phyloP scores from a whole-genome alignment of 2,888 invertebrate genomes.

The Formica aserva region DNA sequence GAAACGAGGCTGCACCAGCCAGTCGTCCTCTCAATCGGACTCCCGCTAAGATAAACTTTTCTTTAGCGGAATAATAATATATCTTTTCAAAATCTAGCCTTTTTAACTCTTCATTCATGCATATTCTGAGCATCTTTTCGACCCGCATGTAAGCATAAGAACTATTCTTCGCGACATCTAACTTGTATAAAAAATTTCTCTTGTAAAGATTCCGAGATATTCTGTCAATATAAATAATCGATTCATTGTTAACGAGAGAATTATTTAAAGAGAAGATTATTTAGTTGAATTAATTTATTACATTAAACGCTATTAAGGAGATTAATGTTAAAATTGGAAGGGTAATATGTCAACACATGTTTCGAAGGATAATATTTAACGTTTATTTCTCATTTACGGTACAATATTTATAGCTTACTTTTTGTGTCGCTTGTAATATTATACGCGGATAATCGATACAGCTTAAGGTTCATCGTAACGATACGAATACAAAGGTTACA shows the following conservation, averaged over 20 bases:
- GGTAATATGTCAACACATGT: neutral
- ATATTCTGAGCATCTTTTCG: neutral
- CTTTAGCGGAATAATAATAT: slow-evolving; percentile 28
- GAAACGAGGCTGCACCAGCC: slow-evolving; percentile 23
- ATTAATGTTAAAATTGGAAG: slow-evolving; percentile 1
- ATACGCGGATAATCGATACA: slow-evolving; percentile 80
- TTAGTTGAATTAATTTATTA: neutral
- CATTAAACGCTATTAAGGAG: neutral
- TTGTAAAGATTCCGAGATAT: neutral
- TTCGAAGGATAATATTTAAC: slow-evolving; percentile 82
- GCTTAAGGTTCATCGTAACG: slow-evolving; percentile 81
- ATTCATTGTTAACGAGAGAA: neutral
- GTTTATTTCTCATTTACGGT: slow-evolving; percentile 83
- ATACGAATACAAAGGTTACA: slow-evolving; percentile 83
- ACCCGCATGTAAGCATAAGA: neutral
- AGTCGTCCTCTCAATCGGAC: slow-evolving; percentile 22
- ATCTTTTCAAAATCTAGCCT: slow-evolving; percentile 22
- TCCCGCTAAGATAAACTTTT: slow-evolving; percentile 50
- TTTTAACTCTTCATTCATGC: slow-evolving; percentile 34
- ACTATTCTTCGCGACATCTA: neutral
- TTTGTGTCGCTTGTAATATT: slow-evolving; percentile 80
- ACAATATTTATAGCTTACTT: slow-evolving; percentile 84
- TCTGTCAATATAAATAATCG: neutral
- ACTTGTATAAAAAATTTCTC: neutral
- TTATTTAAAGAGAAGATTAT: neutral